Evolutionary conservation across 1,140 invertebrate species (phyloP).

Genomic region (Neodiprion lecontei): DNA sequence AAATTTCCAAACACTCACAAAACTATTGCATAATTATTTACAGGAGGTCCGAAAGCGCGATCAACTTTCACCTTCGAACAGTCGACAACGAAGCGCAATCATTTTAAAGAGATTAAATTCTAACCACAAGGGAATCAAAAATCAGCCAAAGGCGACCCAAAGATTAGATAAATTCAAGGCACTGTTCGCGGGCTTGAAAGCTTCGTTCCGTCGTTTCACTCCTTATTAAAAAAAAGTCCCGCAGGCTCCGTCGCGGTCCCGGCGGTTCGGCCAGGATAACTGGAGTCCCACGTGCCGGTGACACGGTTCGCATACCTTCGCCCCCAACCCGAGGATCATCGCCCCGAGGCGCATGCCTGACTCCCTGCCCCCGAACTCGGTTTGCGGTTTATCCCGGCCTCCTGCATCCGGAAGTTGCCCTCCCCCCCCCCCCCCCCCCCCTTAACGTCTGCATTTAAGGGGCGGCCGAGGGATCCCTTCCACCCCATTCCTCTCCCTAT

Average conservation of each 20-base stretch:
- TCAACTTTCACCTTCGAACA: too few species aligned
- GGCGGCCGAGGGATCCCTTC: too few species aligned
- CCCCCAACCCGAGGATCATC: slow-evolving; percentile 19
- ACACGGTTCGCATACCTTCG: slow-evolving; percentile 38
- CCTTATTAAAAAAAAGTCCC: slow-evolving; percentile 9
- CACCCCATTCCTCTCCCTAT: background rate
- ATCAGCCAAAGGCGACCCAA: too few species aligned
- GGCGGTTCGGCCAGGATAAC: slow-evolving; percentile 45
- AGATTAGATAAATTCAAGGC: background rate
- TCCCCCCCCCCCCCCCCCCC: background rate
- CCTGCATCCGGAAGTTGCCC: background rate
- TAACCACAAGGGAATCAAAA: too few species aligned
- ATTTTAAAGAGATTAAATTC: too few species aligned
- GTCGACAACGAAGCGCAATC: too few species aligned
- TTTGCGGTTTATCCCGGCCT: background rate
- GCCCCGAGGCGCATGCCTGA: slow-evolving; percentile 41
- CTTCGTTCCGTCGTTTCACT: background rate
- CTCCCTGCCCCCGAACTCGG: background rate
- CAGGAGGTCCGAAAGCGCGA: too few species aligned
- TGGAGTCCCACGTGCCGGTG: slow-evolving; percentile 46
- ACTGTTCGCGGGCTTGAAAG: background rate
- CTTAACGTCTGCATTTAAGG: too few species aligned
- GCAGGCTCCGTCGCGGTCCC: slow-evolving; percentile 27
- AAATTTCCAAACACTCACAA: too few species aligned
- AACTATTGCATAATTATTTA: too few species aligned